phyloP scores from a whole-genome alignment of 2,113 vertebrate species.

The Monarcha castaneiventris region DNA sequence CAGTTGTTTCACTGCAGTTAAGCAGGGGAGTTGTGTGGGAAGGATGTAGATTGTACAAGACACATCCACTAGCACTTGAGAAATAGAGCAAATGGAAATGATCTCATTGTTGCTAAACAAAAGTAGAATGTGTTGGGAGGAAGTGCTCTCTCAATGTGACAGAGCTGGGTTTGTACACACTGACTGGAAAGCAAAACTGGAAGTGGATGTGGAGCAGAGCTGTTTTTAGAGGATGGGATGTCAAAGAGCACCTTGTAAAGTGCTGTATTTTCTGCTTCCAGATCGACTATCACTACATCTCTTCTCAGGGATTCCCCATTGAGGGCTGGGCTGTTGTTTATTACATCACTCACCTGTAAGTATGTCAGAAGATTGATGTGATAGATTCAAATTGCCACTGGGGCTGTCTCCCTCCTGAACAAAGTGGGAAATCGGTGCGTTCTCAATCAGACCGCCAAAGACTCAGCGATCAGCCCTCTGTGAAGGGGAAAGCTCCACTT shows the following conservation, averaged over 20 bases:
- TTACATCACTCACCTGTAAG: constrained; percentile 89
- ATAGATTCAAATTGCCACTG: not conserved
- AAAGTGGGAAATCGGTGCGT: not conserved
- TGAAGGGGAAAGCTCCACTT: not conserved
- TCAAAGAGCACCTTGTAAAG: not conserved
- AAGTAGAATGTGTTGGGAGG: not conserved
- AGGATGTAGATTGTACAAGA: not conserved
- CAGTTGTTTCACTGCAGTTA: not conserved
- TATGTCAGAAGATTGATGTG: not conserved
- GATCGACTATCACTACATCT: constrained; percentile 91
- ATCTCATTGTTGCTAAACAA: not conserved
- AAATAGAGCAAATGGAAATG: not conserved
- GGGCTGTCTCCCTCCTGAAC: not conserved
- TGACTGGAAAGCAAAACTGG: not conserved
- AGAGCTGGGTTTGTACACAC: not conserved
- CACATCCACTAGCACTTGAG: not conserved
- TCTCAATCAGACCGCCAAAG: not conserved
- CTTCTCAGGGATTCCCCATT: constrained; percentile 85
- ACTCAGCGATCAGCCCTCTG: not conserved
- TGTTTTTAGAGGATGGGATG: not conserved
- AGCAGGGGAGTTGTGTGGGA: not conserved
- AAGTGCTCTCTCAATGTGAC: not conserved
- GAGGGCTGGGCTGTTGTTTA: constrained; percentile 91
- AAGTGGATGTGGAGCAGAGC: not conserved
- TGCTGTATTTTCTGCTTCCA: constrained; percentile 51